These are phyloP conservation scores for Eudorcas thomsonii DNA, from an alignment of 2,113 vertebrate genomes.

Conservation along the genomic window DNA sequence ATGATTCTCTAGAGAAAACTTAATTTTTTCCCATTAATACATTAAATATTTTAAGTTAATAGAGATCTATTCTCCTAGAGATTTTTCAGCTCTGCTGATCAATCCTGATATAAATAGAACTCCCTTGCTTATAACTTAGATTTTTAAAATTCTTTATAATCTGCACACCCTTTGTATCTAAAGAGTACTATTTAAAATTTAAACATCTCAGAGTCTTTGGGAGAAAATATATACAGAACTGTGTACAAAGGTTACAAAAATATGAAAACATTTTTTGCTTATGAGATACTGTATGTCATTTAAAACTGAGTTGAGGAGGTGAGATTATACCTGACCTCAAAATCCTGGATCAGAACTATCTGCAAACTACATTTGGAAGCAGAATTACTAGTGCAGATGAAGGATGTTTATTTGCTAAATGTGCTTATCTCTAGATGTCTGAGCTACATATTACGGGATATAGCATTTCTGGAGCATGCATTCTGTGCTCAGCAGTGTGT, in stretches of 20 bases:
- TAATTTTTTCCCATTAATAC: not conserved
- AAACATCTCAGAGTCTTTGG: not conserved
- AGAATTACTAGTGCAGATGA: not conserved
- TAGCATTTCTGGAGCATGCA: not conserved
- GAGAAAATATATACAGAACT: not conserved
- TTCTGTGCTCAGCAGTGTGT: not conserved
- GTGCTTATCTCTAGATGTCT: not conserved
- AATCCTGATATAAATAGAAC: not conserved
- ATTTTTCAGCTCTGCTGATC: not conserved
- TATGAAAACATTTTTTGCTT: not conserved
- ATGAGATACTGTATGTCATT: not conserved
- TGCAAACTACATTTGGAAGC: not conserved
- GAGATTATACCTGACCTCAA: not conserved
- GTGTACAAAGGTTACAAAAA: not conserved
- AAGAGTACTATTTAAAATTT: conserved; percentile 2
- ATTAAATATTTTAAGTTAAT: conserved; percentile 2
- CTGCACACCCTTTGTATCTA: not conserved
- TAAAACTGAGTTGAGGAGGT: not conserved
- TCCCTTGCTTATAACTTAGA: not conserved
- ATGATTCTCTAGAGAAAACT: not conserved
- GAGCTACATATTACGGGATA: not conserved
- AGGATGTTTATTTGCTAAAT: not conserved
- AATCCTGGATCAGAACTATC: not conserved
- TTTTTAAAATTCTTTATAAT: not conserved
- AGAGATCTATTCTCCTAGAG: not conserved